Evolutionary conservation across 2,888 invertebrate genomes (phyloP), one percentile per base, ranked within the genome.

Genomic region (Drosophila aldrichi): DNA sequence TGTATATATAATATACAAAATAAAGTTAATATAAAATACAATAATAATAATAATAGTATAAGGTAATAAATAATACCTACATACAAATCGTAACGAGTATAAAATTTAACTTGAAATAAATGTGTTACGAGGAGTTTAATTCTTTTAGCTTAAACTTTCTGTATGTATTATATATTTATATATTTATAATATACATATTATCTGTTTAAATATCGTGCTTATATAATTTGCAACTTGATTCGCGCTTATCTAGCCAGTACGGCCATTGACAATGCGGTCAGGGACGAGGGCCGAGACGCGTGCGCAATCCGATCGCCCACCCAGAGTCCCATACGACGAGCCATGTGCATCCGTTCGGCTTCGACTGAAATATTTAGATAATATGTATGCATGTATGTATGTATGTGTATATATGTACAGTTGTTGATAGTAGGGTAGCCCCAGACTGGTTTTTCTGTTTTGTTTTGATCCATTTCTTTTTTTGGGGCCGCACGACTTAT

Each of bases 391-490:
- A n/a, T n/a, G n/a, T 40, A 8, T n/a, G n/a, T 20, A 16, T 38
- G 29, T 36, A 2, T 41, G 4, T 38, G 20, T 40, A 22, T 44
- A 22, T 56, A 29, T 56, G 51, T 43, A 67, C 60, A 74, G 61
- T 62, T 69, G 59, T 70, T 55, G 55, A 36, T 59, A 43, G 54
- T 43, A 9, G 32, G 65, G 82, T 70, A 70, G 68, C 68, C 68
- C 68, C 68, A 69, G 69, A 80, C 76, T 44, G 70, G 70, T 70
- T 77, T 74, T 54, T 36, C 46, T 44, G 58, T 72, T 77, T 77
- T 77, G 64, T 72, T 68, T 67, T 76, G 64, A 76, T 78, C 79
- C 74, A 76, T 78, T 78, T 78, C 68, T 77, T 79, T 77, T 77
- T 77, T 77, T 74, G 65, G 66, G 79, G 88, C 73, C 82, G 72